These are phyloP conservation scores for Mercenaria mercenaria DNA, from an alignment of 1,140 invertebrate genomes.

Conservation along the genomic window DNA sequence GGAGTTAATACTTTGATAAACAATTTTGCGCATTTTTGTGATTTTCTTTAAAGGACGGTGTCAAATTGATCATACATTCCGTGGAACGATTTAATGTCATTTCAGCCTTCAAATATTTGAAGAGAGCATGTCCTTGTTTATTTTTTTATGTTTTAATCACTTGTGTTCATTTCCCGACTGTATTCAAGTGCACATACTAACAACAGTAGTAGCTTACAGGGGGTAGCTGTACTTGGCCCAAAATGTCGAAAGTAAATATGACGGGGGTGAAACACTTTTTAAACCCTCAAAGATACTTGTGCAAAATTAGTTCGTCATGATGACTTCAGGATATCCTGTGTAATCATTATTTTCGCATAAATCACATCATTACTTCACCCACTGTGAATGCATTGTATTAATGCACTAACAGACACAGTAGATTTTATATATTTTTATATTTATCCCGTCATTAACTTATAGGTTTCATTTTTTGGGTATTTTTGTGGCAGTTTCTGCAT, in stretches of 20 bases:
- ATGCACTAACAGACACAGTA: neutral
- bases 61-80: neutral
- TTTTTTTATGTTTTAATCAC: conserved; percentile 37
- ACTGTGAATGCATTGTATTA: neutral
- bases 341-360: neutral
- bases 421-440: neutral
- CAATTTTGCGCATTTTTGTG: conserved; percentile 38
- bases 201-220: neutral
- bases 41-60: neutral
- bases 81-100: neutral
- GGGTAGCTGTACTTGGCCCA: conserved; percentile 3
- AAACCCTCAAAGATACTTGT: neutral
- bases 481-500: too few relatives aligned
- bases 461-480: too few relatives aligned
- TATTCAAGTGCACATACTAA: neutral
- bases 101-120: conserved; percentile 36
- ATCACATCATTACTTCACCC: neutral
- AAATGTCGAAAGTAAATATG: neutral
- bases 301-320: conserved; percentile 17
- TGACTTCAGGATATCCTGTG: neutral
- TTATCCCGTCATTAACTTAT: neutral
- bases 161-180: neutral
- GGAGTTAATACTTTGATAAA: conserved; percentile 30
- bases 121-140: too few relatives aligned
- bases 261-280: neutral